Base-by-base conservation (phyloP, 1,140 invertebrate species). In the Frieseomelitta varia region DNA sequence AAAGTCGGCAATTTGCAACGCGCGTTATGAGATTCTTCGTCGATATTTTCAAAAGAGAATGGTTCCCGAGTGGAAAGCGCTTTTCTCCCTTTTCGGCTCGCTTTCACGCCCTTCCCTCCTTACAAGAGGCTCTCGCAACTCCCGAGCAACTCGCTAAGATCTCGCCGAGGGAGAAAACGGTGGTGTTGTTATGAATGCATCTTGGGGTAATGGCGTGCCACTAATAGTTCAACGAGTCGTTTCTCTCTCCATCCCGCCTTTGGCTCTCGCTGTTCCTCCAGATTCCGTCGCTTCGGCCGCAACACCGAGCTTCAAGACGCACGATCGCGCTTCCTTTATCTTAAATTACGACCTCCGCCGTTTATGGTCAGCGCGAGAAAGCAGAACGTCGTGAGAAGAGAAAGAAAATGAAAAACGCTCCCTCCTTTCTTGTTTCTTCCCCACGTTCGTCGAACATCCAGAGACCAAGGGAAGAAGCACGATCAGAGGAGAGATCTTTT, bases 261-360 rank as follows among this genome's bases (percentile, higher is more conserved):
- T 21, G 68, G 75, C 56, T 90, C 15, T 68, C 34, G 21, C 69
- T 63, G 68, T 71, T 77, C 78, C 79, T 84, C 87, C 55, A 79
- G 71, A 79, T 83, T 82, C 67, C 53, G 69, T 75, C 58, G 58
- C n/a, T 61, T n/a, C 77, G 53, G 79, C 71, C 63, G 81, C 78
- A 88, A 75, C 58, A 67, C 39, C 24, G 86, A 91, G 78, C 89
- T 91, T n/a, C 90, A 92, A 91, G 89, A 89, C 88, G 88, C 91
- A 91, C 87, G 68, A 86, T 92, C 90, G 90, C 90, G 90, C 87
- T 88, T 90, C 76, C 87, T 91, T 92, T 88, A 91, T 88, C 87
- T 89, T 87, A 90, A 92, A 92, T 92, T 92, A 92, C 91, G 91
- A 92, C 80, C 86, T 65, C 73, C 76, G 82, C 65, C 87, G 85